Base-by-base conservation (phyloP, 2,113 vertebrate genomes). In the Heptranchias perlo region DNA sequence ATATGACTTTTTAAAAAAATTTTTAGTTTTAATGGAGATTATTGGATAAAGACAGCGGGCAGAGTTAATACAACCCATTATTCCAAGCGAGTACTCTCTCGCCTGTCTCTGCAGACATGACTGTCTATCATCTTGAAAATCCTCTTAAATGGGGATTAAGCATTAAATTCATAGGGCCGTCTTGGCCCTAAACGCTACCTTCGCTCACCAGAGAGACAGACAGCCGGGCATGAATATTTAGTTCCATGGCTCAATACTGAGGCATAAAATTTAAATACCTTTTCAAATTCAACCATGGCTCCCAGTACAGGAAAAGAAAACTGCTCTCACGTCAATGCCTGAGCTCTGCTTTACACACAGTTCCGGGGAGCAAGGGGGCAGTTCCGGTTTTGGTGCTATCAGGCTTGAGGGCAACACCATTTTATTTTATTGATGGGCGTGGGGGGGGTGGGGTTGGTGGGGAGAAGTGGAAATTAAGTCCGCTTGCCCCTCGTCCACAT, bases 141-240 rank as follows among this genome's bases (percentile, higher is more conserved):
- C 94, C 64, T 73, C 94, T 95, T 95, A 95, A 95, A 95, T 52
- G 47, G 94, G 94, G 64, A 95, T 95, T 95, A 95, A 95, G 65
- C 35, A 69, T 95, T 95, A 95, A 95, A 95, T 95, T 95, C 94
- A 95, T 95, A 69, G 28, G 64, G 28, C 28, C 25, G 25, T 13
- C 44, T 95, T 95, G 65, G 94, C 65, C 94, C 65, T 65, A 69
- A 62, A 67, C 47, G 49, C 6, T 93, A 62, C 91, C 61, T 93
- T n/a, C 21, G 94, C 73, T 69, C 94, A 95, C 65, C 62, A 95
- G 93, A 47, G 93, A 95, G 64, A 67, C 44, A 92, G 89, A 35
- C 86, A 82, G 78, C 78, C 52, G 49, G 31, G 25, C 64, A 95
- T 95, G 94, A 95, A 95, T 95, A 95, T 95, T 95, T 95, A 95